phyloP scores from a whole-genome alignment of 2,888 invertebrate genomes.

The Congeria kusceri region DNA sequence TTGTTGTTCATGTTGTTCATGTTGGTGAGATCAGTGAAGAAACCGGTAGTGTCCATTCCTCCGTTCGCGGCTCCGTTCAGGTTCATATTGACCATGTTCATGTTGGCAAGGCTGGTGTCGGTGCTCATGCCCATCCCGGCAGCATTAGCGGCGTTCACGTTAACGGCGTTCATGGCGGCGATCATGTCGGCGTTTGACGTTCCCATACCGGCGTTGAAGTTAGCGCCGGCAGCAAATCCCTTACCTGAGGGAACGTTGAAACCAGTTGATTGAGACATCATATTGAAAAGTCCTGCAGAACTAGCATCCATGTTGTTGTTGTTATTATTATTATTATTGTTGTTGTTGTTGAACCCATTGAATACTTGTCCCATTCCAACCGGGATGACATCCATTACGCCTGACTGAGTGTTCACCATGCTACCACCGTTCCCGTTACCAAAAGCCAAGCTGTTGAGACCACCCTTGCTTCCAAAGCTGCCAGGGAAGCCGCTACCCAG shows the following conservation, averaged over 20 bases:
- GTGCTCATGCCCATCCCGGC: slow-evolving; percentile 4
- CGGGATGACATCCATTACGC: background rate
- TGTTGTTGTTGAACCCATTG: slow-evolving; percentile 23
- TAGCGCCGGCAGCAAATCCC: background rate
- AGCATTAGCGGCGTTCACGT: background rate
- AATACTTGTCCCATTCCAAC: background rate
- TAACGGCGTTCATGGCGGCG: slow-evolving; percentile 1
- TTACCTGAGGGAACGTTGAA: background rate
- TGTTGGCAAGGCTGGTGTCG: slow-evolving; percentile 13
- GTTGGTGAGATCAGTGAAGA: background rate
- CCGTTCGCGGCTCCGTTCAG: background rate
- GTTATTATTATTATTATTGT: no score
- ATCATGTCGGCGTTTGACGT: background rate
- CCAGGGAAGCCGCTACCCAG: no score
- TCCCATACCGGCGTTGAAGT: background rate
- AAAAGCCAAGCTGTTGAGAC: no score
- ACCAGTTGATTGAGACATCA: background rate
- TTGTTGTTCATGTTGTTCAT: slow-evolving; percentile 4
- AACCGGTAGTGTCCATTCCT: no score
- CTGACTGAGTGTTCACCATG: no score
- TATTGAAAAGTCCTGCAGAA: no score
- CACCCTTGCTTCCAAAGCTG: no score
- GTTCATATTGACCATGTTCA: slow-evolving; percentile 18
- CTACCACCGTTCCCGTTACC: no score
- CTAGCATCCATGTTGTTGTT: background rate